Percentiles rank a stretch among this genome's conserved stretches.
Conservation (phyloP, 30 jellyfish, hydroid and myxozoan species). For the Turritopsis dohrnii region DNA sequence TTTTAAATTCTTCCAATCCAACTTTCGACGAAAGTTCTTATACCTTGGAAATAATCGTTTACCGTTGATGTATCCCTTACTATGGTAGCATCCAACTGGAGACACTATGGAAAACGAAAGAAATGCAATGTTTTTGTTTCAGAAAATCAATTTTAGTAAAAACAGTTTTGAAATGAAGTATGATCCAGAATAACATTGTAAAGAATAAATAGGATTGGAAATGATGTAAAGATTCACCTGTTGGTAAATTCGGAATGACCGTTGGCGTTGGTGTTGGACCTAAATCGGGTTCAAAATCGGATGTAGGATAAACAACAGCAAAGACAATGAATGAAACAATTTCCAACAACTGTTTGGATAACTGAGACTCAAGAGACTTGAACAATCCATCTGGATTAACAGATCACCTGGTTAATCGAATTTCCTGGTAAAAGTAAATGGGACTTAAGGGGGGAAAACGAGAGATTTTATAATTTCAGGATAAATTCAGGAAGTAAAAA, state of each 20-base stretch:
- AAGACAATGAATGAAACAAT: background rate
- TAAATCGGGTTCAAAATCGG: background rate
- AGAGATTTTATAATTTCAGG: no score
- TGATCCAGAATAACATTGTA: no score
- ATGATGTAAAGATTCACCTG: background rate
- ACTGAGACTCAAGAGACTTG: no score
- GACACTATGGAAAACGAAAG: conserved; percentile 10
- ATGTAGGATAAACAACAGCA: background rate
- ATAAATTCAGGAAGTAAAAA: no score
- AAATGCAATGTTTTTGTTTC: background rate
- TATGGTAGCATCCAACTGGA: conserved; percentile 58
- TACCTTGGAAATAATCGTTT: conserved; percentile 54
- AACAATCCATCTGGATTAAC: no score
- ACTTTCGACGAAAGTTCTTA: conserved; percentile 31
- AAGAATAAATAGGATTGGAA: background rate
- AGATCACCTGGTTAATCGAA: no score
- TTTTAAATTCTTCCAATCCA: conserved; percentile 39
- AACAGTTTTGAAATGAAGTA: background rate
- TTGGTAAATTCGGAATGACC: background rate
- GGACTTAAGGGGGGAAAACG: no score
- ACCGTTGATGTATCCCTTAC: conserved; percentile 41
- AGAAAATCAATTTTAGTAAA: background rate
- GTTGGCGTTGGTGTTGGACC: background rate
- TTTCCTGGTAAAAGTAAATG: no score
- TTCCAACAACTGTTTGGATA: no score